Conservation (phyloP, 2,113 vertebrate species). For the Gymnogyps californianus region DNA sequence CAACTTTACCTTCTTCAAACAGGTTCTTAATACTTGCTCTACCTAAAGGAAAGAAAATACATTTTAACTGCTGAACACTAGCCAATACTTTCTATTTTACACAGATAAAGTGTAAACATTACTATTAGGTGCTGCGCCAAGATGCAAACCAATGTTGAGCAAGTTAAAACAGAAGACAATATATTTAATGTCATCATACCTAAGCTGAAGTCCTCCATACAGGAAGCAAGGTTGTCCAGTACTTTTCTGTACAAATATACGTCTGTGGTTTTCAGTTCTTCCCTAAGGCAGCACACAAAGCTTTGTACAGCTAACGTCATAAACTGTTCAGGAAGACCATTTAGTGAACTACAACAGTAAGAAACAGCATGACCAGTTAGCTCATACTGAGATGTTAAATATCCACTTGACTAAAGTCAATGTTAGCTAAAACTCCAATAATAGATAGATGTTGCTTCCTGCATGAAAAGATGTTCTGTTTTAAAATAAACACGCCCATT, state of each 20-base stretch:
- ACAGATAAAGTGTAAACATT: neutral
- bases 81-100: neutral
- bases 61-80: neutral
- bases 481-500: fast-evolving
- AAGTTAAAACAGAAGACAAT: neutral
- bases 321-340: conserved; percentile 76
- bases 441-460: neutral
- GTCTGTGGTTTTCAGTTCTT: conserved; percentile 72
- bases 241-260: conserved; percentile 73
- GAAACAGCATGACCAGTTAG: neutral
- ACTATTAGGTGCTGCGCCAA: neutral
- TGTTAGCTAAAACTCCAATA: neutral
- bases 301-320: conserved; percentile 54
- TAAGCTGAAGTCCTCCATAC: conserved; percentile 83
- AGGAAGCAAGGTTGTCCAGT: conserved; percentile 82
- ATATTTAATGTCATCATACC: conserved; percentile 65
- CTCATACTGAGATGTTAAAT: neutral
- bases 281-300: conserved; percentile 77
- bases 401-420: neutral
- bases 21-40: conserved; percentile 79
- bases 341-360: conserved; percentile 76
- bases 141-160: neutral
- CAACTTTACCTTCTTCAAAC: conserved; percentile 81
- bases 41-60: conserved; percentile 71
- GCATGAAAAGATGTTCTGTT: neutral